phyloP scores from a whole-genome alignment of 2,797 vertebrate genomes.

The Percopsis omiscomaycus region DNA sequence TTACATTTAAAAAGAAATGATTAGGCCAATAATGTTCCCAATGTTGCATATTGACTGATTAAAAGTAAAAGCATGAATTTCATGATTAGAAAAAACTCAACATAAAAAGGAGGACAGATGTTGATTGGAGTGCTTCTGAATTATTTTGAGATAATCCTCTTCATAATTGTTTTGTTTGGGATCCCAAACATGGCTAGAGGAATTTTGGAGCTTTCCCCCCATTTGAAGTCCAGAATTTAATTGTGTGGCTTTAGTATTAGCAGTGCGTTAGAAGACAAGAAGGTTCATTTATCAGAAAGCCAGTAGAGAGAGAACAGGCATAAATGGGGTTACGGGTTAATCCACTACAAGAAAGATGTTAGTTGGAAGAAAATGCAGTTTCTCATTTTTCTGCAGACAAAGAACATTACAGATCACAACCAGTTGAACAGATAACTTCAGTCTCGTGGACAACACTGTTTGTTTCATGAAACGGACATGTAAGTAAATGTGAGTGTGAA shows the following conservation, averaged over 20 bases:
- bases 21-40: conserved; percentile 63
- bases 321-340: conserved; percentile 76
- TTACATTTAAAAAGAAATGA: background rate
- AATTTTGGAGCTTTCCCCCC: conserved; percentile 69
- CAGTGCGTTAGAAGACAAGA: conserved; percentile 76
- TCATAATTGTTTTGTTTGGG: conserved; percentile 56
- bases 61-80: conserved; percentile 77
- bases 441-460: conserved; percentile 55
- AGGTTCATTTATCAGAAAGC: conserved; percentile 76
- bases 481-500: conserved; percentile 45
- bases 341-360: conserved; percentile 81
- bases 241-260: conserved; percentile 77
- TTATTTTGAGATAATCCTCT: conserved; percentile 67
- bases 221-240: conserved; percentile 74
- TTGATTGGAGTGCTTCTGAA: conserved; percentile 60
- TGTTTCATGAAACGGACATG: conserved; percentile 45
- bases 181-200: conserved; percentile 75
- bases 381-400: conserved; percentile 80
- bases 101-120: conserved; percentile 66
- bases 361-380: conserved; percentile 84
- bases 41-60: conserved; percentile 80
- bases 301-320: conserved; percentile 75
- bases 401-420: conserved; percentile 80
- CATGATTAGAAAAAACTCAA: conserved; percentile 75
- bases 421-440: conserved; percentile 62